Conservation (phyloP, 2,113 vertebrate species). For the Sceloporus undulatus region DNA sequence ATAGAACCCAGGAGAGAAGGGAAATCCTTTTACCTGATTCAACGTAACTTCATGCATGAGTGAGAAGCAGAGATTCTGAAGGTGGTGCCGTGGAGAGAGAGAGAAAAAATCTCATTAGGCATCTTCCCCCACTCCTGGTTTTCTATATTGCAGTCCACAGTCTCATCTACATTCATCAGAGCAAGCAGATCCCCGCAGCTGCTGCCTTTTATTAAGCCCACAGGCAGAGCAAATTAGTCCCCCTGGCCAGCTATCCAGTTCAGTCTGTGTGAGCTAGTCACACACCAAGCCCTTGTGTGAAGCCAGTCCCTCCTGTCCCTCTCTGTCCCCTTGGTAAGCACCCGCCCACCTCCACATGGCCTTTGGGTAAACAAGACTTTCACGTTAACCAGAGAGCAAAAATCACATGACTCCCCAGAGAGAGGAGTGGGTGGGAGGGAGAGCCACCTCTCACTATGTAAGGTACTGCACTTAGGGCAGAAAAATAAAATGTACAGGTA, state of each 20-base stretch:
- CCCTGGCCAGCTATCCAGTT: constrained; percentile 83
- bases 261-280: constrained; percentile 87
- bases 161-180: constrained; percentile 82
- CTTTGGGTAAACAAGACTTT: constrained; percentile 77
- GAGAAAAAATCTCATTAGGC: constrained; percentile 48
- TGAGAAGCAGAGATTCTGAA: constrained; percentile 58
- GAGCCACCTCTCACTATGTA: constrained; percentile 33
- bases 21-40: neutral
- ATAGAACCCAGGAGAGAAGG: neutral
- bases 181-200: constrained; percentile 85
- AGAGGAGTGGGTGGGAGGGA: constrained; percentile 1
- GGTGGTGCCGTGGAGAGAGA: constrained; percentile 23
- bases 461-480: too few relatives aligned
- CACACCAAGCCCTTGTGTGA: constrained; percentile 78
- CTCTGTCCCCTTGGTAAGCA: constrained; percentile 79
- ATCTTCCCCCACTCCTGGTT: constrained; percentile 8
- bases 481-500: too few relatives aligned
- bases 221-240: constrained; percentile 85
- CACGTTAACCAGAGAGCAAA: constrained; percentile 69
- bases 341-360: constrained; percentile 84
- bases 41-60: constrained; percentile 6
- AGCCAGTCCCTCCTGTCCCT: constrained; percentile 76
- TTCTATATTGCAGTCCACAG: constrained; percentile 62
- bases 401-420: constrained; percentile 75
- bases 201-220: constrained; percentile 86